Evolutionary conservation across 1,140 invertebrate species (phyloP).

Genomic region (Drosophila kohkoa): DNA sequence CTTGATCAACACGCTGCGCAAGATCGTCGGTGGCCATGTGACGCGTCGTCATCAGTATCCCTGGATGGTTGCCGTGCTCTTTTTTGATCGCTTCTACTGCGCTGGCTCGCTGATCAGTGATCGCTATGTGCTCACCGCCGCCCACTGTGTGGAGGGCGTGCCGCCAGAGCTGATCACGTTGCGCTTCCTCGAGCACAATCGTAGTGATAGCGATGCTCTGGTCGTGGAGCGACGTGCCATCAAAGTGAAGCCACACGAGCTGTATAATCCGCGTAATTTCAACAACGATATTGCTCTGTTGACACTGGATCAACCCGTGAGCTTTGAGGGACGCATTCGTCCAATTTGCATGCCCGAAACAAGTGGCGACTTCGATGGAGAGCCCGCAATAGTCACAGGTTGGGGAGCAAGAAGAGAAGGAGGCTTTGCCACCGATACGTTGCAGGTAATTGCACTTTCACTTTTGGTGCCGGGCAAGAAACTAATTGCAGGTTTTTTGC

Average conservation of each 20-base stretch:
- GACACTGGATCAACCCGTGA: conserved; percentile 88
- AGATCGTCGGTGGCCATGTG: conserved; percentile 90
- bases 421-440: conserved; percentile 86
- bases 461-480: not conserved
- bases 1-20: conserved; percentile 87
- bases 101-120: conserved; percentile 89
- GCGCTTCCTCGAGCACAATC: conserved; percentile 89
- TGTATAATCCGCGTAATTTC: conserved; percentile 89
- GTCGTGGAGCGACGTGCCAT: conserved; percentile 47
- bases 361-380: conserved; percentile 87
- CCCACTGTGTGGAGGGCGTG: conserved; percentile 85
- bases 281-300: conserved; percentile 94
- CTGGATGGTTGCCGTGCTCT: conserved; percentile 90
- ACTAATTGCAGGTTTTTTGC: conserved; percentile 1
- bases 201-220: conserved; percentile 52
- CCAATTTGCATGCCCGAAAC: conserved; percentile 90
- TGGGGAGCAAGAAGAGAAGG: conserved; percentile 89
- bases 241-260: conserved; percentile 86
- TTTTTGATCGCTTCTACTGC: conserved; percentile 90
- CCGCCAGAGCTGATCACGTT: conserved; percentile 87
- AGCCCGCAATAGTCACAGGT: conserved; percentile 87
- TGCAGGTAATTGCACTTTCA: conserved; percentile 49
- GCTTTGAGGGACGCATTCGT: conserved; percentile 86
- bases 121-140: conserved; percentile 76
- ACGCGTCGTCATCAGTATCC: conserved; percentile 90